Evolutionary conservation across 1,140 invertebrate genomes (phyloP).

Genomic region (Ladona fulva): DNA sequence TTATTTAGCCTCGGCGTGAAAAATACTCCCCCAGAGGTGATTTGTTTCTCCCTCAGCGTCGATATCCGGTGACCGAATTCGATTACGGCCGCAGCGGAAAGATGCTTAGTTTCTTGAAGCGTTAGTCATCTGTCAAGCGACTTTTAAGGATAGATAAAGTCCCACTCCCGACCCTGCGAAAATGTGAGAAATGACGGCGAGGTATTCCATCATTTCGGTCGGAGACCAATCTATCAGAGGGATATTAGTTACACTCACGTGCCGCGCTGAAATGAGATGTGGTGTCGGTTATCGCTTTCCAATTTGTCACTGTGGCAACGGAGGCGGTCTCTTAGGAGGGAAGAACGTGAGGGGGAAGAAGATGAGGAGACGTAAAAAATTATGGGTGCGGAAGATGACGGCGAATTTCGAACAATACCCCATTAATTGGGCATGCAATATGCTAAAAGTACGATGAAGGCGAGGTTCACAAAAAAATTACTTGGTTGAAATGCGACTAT

Average conservation of each 20-base stretch:
- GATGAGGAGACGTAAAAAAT: too few species aligned
- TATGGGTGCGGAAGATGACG: too few species aligned
- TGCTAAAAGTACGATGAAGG: too few species aligned
- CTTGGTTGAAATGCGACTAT: too few species aligned
- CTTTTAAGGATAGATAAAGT: not conserved
- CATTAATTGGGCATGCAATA: too few species aligned
- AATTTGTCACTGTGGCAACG: not conserved
- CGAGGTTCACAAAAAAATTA: too few species aligned
- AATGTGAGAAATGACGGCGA: not conserved
- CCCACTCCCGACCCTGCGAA: not conserved
- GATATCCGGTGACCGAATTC: slow-evolving; percentile 3
- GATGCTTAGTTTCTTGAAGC: not conserved
- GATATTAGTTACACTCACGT: not conserved
- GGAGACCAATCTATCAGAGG: not conserved
- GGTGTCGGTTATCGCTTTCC: not conserved
- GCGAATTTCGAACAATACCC: too few species aligned
- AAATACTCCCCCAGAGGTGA: too few species aligned
- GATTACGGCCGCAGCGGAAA: not conserved
- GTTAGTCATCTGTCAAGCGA: not conserved
- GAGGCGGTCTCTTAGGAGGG: too few species aligned
- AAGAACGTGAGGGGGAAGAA: too few species aligned
- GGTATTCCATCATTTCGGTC: not conserved
- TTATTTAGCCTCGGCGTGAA: too few species aligned
- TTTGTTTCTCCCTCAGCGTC: not conserved
- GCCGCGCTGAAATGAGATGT: not conserved